phyloP scores from a whole-genome alignment of 2,797 vertebrate genomes.

The Centroberyx gerrardi region DNA sequence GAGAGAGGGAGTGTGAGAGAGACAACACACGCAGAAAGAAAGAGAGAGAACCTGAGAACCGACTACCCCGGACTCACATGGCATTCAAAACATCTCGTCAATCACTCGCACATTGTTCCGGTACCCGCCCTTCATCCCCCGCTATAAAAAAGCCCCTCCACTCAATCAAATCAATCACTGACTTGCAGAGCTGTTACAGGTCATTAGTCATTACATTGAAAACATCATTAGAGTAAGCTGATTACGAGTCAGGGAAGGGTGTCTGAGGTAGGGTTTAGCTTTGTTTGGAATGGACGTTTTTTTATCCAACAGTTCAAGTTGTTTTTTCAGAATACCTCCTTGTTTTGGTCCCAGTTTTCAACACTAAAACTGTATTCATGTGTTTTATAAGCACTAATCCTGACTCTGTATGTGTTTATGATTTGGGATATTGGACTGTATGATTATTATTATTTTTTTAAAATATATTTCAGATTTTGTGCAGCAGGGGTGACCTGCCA shows the following conservation, averaged over 20 bases:
- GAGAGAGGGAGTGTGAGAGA: not conserved
- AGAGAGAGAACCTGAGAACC: slow-evolving; percentile 22
- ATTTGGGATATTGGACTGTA: no score
- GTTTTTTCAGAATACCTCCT: not conserved
- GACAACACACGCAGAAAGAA: not conserved
- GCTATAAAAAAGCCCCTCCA: slow-evolving; percentile 35
- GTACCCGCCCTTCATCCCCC: slow-evolving; percentile 40
- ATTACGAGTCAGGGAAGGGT: slow-evolving; percentile 43
- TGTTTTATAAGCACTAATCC: not conserved
- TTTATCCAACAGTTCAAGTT: not conserved
- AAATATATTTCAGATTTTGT: no score
- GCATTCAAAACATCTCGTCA: slow-evolving; percentile 60
- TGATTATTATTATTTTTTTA: no score
- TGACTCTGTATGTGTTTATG: no score
- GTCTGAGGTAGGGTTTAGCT: slow-evolving; percentile 32
- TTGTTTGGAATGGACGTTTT: slow-evolving; percentile 25
- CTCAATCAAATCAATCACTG: slow-evolving; percentile 49
- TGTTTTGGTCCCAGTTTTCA: not conserved
- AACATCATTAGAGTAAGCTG: slow-evolving; percentile 51
- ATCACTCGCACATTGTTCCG: slow-evolving; percentile 60
- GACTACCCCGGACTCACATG: slow-evolving; percentile 16
- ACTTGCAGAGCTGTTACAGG: slow-evolving; percentile 48
- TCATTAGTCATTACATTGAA: slow-evolving; percentile 58
- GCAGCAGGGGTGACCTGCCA: no score
- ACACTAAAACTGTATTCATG: not conserved